phyloP scores from a whole-genome alignment of 1,140 invertebrate species.

The Diplogasteroides magnus region DNA sequence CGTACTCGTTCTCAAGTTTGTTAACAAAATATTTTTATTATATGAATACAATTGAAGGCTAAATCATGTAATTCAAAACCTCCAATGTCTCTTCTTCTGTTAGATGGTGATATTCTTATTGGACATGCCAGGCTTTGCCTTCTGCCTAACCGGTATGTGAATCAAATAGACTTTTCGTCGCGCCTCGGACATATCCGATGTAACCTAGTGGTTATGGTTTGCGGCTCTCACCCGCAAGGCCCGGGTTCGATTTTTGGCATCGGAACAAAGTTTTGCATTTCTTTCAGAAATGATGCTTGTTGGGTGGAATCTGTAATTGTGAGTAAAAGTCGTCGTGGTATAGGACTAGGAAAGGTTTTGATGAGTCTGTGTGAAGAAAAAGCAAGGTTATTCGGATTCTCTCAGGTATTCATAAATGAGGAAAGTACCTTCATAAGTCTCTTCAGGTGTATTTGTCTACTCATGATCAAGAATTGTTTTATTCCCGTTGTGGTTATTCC shows the following conservation, averaged over 20 bases:
- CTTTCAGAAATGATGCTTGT: not conserved
- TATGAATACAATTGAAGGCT: not conserved
- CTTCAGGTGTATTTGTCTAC: not conserved
- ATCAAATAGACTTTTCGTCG: no score
- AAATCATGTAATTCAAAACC: not conserved
- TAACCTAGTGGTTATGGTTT: not conserved
- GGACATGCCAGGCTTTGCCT: not conserved
- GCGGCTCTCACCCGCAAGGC: constrained; percentile 1
- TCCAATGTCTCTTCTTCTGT: not conserved
- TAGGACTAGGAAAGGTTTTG: not conserved
- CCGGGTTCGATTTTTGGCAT: not conserved
- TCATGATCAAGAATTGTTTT: not conserved
- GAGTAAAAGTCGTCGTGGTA: not conserved
- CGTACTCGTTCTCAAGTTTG: not conserved
- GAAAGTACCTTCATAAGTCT: no score
- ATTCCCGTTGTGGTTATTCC: not conserved
- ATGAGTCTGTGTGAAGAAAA: not conserved
- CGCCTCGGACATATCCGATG: not conserved
- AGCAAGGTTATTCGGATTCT: not conserved
- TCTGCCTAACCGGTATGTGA: not conserved
- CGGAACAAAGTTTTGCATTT: not conserved
- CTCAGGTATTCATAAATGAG: not conserved
- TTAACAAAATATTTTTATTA: not conserved
- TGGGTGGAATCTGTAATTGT: not conserved
- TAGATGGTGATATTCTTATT: not conserved